Evolutionary conservation across 2,888 invertebrate species (phyloP).

Genomic region (Macrosiphum euphorbiae): DNA sequence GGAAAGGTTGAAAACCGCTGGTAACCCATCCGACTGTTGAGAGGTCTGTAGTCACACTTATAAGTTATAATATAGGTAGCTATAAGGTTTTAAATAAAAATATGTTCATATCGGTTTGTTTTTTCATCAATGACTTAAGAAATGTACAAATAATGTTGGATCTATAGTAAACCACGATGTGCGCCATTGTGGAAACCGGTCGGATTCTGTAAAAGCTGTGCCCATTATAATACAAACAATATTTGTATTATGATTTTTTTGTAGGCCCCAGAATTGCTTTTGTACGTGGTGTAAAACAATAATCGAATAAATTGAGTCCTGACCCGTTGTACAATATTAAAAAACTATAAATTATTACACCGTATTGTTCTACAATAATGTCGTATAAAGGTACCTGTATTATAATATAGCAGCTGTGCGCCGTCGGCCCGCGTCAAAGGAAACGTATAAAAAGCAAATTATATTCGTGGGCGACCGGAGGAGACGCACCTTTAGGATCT

Average conservation of each 20-base stretch:
- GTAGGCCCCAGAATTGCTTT: background rate
- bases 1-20: too few species aligned
- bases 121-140: background rate
- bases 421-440: background rate
- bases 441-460: background rate
- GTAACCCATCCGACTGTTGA: background rate
- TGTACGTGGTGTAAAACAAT: background rate
- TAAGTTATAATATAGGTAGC: background rate
- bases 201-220: background rate
- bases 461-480: background rate
- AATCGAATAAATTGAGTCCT: background rate
- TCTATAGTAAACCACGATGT: background rate
- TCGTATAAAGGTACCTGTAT: background rate
- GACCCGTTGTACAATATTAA: background rate
- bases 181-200: background rate
- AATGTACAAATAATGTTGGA: background rate
- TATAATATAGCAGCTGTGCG: background rate
- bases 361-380: background rate
- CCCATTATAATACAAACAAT: background rate
- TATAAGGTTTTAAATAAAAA: background rate
- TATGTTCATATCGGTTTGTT: background rate
- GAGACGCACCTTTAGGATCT: background rate
- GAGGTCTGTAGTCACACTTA: background rate
- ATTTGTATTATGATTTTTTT: background rate
- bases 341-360: background rate